Evolutionary conservation across 2,888 invertebrate species (phyloP).

Genomic region (Drosophila monieri): DNA sequence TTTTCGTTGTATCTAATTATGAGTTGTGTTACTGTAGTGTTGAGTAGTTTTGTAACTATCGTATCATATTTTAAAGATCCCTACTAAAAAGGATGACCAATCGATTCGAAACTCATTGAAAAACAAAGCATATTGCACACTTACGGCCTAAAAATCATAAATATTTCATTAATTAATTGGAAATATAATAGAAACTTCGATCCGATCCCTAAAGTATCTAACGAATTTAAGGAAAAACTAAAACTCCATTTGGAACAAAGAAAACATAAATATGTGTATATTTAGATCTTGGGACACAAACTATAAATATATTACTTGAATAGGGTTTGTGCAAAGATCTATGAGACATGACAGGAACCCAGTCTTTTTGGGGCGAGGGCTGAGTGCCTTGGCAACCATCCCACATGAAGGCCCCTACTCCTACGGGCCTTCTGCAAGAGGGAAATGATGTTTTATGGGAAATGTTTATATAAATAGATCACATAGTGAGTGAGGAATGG

Average conservation of each 20-base stretch:
- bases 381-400: neutral
- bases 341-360: neutral
- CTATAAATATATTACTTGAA: neutral
- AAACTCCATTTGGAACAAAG: neutral
- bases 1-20: conserved; percentile 13
- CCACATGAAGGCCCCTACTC: neutral
- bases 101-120: neutral
- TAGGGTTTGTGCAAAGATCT: neutral
- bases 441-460: neutral
- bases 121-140: neutral
- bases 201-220: too few species aligned
- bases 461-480: neutral
- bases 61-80: neutral
- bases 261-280: neutral
- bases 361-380: neutral
- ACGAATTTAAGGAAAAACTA: too few species aligned
- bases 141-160: too few species aligned
- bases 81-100: conserved; percentile 1
- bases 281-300: neutral
- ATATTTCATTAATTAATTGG: too few species aligned
- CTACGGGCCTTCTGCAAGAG: neutral
- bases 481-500: neutral
- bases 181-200: too few species aligned
- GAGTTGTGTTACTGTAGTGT: neutral
- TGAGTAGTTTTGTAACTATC: neutral